These are phyloP conservation scores for Phoeniculus purpureus DNA, from an alignment of 2,797 vertebrate genomes.

Conservation along the genomic window DNA sequence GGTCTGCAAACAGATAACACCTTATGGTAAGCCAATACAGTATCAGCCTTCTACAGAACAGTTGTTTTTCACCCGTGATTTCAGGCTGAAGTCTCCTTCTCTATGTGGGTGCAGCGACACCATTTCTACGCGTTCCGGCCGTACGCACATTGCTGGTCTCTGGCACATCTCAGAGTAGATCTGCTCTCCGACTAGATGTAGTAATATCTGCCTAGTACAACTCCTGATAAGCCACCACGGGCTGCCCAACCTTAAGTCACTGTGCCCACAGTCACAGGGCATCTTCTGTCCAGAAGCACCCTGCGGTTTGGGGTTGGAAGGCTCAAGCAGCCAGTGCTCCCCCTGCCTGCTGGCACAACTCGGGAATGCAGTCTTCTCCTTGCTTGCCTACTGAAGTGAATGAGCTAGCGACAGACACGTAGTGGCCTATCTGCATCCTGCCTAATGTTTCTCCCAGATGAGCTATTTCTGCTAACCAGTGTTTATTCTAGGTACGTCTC, in stretches of 20 bases:
- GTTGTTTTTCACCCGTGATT: background rate
- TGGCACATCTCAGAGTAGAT: background rate
- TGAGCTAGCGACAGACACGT: rapidly evolving
- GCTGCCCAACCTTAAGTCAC: background rate
- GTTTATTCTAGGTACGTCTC: background rate
- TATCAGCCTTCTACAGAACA: background rate
- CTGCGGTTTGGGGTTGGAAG: background rate
- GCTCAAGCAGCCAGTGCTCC: background rate
- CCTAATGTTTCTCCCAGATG: background rate
- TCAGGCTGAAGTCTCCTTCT: background rate
- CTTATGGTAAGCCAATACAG: background rate
- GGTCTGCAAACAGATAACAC: background rate
- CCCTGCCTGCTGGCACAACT: background rate
- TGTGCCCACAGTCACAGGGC: background rate
- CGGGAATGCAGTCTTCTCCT: background rate
- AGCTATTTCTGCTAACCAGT: background rate
- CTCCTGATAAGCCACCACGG: background rate
- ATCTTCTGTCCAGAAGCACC: background rate
- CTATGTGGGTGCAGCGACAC: background rate
- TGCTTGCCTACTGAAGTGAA: background rate
- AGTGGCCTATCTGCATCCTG: background rate
- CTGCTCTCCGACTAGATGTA: background rate
- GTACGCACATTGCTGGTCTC: background rate
- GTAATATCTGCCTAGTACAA: background rate
- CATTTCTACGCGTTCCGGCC: rapidly evolving